Evolutionary conservation across 1,140 invertebrate genomes (phyloP), one percentile per base, ranked within the genome.

Genomic region (Zaprionus ornatus): DNA sequence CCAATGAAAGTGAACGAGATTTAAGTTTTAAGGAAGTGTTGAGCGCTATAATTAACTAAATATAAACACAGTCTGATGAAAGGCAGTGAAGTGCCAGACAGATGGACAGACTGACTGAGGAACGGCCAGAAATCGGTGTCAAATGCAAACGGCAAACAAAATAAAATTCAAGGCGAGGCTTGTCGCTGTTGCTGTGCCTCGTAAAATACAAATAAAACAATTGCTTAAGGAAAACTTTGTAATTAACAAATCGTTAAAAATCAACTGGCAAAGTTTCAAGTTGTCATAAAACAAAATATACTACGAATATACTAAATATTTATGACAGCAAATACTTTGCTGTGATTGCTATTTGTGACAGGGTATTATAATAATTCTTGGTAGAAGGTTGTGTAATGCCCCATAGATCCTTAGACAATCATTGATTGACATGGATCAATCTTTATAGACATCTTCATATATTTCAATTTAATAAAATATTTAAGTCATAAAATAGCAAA

Each of bases 71-170:
- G 45, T 72, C 63, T 32, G 74, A 57, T 45, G 27, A 59, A 54
- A 48, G 37, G 37, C 37, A 40, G 37, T 6, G 5, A 15, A 40
- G 37, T 6, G 13, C 9, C 9, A n/a, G 37, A 15, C 13, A 15
- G 15, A 40, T 6, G 37, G 37, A 40, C n/a, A n/a, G 37, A 10
- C 29, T 32, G 29, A 32, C 29, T 10, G n/a, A 17, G 40, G n/a
- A 9, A 23, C 57, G 60, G 13, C 27, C 45, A 21, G 45, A 50
- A 76, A 72, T 75, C 76, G 54, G 74, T 79, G 77, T 62, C 17
- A 82, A 82, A 70, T 74, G 65, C 63, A 74, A 83, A 75, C 60
- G 67, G 73, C 76, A 86, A 74, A 57, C 72, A 74, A 42, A 77
- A 40, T 9, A 50, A 67, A 59, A 59, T 42, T 87, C 84, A 77